A percentile compares a stretch with the other conserved stretches of the same genome.
Conservation (phyloP, 2,797 vertebrate genomes). For the Vespertilio murinus region DNA sequence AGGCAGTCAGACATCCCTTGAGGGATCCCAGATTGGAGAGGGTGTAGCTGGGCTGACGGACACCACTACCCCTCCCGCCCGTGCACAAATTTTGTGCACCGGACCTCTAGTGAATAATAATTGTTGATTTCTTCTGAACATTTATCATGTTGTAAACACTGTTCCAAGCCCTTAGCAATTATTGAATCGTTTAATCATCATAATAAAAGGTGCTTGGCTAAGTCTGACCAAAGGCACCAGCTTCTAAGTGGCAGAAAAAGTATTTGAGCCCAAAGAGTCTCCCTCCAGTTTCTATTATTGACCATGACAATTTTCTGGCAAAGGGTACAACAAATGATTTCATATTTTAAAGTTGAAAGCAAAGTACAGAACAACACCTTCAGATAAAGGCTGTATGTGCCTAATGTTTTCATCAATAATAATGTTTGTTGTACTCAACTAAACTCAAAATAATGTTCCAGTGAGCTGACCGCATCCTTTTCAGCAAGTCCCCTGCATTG, state of each 20-base stretch:
- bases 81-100: no score
- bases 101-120: neutral
- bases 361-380: slow-evolving; percentile 2
- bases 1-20: no score
- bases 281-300: neutral
- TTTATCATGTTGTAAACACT: neutral
- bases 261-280: neutral
- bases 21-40: no score
- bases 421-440: slow-evolving; percentile 30
- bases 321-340: neutral
- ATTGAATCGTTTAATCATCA: neutral
- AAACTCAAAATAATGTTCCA: neutral
- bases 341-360: slow-evolving; percentile 30
- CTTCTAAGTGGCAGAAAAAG: neutral
- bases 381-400: slow-evolving; percentile 7
- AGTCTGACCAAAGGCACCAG: neutral
- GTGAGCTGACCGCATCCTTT: neutral
- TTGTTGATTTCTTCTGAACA: neutral
- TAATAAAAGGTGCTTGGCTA: neutral
- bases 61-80: no score
- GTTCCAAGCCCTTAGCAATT: neutral
- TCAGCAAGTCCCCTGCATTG: neutral
- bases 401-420: slow-evolving; percentile 38
- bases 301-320: slow-evolving; percentile 19
- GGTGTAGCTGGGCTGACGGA: no score